Percentiles rank a stretch among this genome's conserved stretches.
Conservation (phyloP, 1,140 invertebrate genomes). For the Holotrichia oblita region DNA sequence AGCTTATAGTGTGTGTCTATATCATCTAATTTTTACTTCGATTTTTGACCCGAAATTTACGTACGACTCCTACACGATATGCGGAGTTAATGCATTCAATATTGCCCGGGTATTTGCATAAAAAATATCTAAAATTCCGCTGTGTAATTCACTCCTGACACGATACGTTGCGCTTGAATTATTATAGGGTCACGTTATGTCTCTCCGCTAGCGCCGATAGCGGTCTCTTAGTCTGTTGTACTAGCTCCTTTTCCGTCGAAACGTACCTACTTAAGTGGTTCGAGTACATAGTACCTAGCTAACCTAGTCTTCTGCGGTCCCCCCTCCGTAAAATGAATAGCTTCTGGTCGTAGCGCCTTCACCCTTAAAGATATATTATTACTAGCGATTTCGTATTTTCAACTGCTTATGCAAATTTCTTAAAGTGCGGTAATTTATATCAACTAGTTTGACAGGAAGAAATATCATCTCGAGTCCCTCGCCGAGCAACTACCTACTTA, state of each 20-base stretch:
- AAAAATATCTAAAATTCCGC: conserved; percentile 1
- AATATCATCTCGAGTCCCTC: neutral
- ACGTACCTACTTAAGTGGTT: neutral
- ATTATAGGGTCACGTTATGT: neutral
- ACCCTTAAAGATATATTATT: conserved; percentile 7
- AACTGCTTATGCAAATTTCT: conserved; percentile 12
- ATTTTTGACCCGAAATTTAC: neutral
- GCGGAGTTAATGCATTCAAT: conserved; percentile 1
- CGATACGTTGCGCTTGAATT: conserved; percentile 1
- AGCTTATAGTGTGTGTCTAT: neutral
- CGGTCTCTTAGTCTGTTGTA: neutral
- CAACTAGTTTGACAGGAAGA: conserved; percentile 6
- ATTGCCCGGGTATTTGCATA: conserved; percentile 3
- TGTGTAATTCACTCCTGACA: conserved; percentile 12
- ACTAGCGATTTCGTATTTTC: conserved; percentile 7
- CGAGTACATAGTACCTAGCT: no score
- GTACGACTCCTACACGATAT: neutral
- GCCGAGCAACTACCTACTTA: neutral
- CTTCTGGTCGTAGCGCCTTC: neutral
- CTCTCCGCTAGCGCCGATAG: neutral
- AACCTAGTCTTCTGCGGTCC: no score
- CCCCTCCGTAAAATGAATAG: neutral
- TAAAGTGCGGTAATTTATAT: conserved; percentile 1
- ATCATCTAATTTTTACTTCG: neutral
- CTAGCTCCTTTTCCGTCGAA: neutral